Base-by-base conservation (phyloP, 2,113 vertebrate species). In the Tachysurus vachellii region DNA sequence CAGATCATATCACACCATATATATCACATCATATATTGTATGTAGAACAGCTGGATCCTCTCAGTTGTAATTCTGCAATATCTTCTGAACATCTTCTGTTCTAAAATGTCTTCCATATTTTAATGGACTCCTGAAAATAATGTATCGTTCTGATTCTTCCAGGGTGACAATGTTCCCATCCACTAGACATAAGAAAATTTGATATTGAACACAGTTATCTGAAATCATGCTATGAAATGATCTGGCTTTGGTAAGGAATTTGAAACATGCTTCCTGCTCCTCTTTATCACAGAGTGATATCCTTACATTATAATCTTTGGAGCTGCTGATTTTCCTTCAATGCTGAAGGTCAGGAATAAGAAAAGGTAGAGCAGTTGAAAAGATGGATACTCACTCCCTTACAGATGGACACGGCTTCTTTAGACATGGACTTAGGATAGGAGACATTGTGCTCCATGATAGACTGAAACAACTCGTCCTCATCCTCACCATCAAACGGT, bases 391-490 rank as follows among this genome's bases (percentile, higher is more conserved):
- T 96, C 90, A 97, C 96, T 91, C 97, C 98, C 88, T 99, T 99
- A 96, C 98, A 99, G 95, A 99, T 99, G 93, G 97, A 98, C 84
- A 99, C 98, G 0, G 98, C 97, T 93, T 99, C 98, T 94, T 99
- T 99, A 82, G 98, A 97, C 95, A 99, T 93, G 5, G 98, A 97
- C 91, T 99, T 99, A 36, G 98, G 98, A 89, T 99, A 99, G 82
- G 98, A 99, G 83, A 99, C 98, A 0, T 99, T 99, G 91, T 99
- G 98, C 90, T 99, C 98, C 98, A 99, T 99, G 91, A 99, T 99
- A 59, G 97, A 99, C 93, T 99, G 98, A 92, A 99, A 99, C 80
- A 99, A 96, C 83, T 99, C 98, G 0, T 99, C 98, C 87, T 99
- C 98, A 0, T 99, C 98, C 89, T 99, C 98, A 0, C 98, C 98